Evolutionary conservation across 2,888 invertebrate species (phyloP).

Genomic region (Lagria hirta): DNA sequence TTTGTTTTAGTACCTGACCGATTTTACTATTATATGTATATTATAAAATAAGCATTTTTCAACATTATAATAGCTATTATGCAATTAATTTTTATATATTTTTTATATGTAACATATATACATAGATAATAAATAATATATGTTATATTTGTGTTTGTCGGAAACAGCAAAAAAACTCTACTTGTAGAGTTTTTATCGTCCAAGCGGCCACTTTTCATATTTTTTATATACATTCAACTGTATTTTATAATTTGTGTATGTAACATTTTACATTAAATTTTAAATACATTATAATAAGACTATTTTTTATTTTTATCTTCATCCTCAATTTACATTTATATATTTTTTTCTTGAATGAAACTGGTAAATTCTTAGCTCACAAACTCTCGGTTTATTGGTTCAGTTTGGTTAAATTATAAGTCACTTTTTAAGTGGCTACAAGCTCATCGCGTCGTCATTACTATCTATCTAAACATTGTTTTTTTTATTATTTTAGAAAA

Average conservation of each 20-base stretch:
- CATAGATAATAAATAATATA: constrained; percentile 16
- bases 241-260: constrained; percentile 30
- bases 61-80: constrained; percentile 20
- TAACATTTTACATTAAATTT: constrained; percentile 28
- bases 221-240: constrained; percentile 26
- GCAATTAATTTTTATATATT: constrained; percentile 24
- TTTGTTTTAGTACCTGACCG: constrained; percentile 30
- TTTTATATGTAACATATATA: constrained; percentile 22
- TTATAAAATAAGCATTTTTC: constrained; percentile 22
- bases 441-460: too few species aligned
- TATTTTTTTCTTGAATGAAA: too few species aligned
- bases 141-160: constrained; percentile 14
- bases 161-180: constrained; percentile 20
- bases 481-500: too few species aligned
- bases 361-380: too few species aligned
- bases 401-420: too few species aligned
- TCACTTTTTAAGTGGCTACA: too few species aligned
- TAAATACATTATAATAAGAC: too few species aligned
- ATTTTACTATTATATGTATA: constrained; percentile 15
- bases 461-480: too few species aligned
- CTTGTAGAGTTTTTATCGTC: constrained; percentile 22
- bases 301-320: too few species aligned
- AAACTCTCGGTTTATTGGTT: too few species aligned
- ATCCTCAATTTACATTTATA: too few species aligned
- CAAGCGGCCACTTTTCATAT: constrained; percentile 17